These are phyloP conservation scores for Aurelia aurita complex sp. Pacific DNA, from an alignment of 30 jellyfish, hydroid and myxozoan species.

Conservation along the genomic window DNA sequence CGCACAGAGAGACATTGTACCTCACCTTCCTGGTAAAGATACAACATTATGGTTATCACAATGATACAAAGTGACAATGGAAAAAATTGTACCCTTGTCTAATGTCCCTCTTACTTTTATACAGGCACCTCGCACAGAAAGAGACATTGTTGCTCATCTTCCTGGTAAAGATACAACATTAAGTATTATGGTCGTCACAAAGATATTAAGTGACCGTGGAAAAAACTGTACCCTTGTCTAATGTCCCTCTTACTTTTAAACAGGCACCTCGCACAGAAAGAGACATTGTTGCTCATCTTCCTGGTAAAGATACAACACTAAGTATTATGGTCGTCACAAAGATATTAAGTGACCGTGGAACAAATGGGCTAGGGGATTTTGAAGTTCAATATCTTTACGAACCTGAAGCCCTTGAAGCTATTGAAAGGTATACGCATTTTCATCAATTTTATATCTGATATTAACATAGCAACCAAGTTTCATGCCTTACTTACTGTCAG, in stretches of 20 bases:
- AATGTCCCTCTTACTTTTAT: not conserved
- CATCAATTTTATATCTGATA: too few relatives aligned
- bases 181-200: slow-evolving; percentile 92
- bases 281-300: slow-evolving; percentile 82
- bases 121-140: slow-evolving; percentile 60
- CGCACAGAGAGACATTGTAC: slow-evolving; percentile 79
- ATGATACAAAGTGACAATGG: slow-evolving; percentile 95
- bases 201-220: slow-evolving; percentile 93
- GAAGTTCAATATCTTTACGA: slow-evolving; percentile 90
- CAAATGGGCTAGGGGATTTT: slow-evolving; percentile 95
- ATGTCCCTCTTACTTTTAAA: not conserved
- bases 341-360: slow-evolving; percentile 95
- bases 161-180: slow-evolving; percentile 89
- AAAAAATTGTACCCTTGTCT: slow-evolving; percentile 68
- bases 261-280: slow-evolving; percentile 65
- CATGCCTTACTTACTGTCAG: too few relatives aligned
- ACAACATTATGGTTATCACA: slow-evolving; percentile 97
- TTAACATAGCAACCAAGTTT: too few relatives aligned
- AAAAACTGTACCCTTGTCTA: slow-evolving; percentile 59
- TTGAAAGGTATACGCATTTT: slow-evolving; percentile 61
- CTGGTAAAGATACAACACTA: slow-evolving; percentile 84
- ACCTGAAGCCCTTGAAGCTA: slow-evolving; percentile 91
- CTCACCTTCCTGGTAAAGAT: slow-evolving; percentile 85
- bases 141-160: slow-evolving; percentile 78
- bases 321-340: slow-evolving; percentile 97